These are phyloP conservation scores for Pomatostomus ruficeps DNA, from an alignment of 2,113 vertebrate genomes.

Conservation along the genomic window DNA sequence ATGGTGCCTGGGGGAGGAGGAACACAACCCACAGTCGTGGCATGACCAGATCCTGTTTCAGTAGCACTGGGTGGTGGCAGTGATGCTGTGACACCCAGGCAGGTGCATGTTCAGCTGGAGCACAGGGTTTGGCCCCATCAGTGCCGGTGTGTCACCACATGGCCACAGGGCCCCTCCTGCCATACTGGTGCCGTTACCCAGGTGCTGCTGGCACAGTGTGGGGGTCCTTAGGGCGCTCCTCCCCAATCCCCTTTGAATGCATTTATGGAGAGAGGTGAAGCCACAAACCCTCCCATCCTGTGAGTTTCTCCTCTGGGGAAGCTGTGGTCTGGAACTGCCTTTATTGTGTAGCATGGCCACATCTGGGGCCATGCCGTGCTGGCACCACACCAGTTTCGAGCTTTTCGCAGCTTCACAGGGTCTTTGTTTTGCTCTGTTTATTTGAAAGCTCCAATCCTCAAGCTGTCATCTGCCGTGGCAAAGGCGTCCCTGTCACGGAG, in stretches of 20 bases:
- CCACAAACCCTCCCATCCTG: background rate
- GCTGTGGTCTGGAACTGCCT: background rate
- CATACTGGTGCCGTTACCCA: background rate
- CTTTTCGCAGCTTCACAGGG: background rate
- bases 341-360: background rate
- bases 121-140: background rate
- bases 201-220: background rate
- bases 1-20: background rate
- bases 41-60: rapidly evolving
- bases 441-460: background rate
- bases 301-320: background rate
- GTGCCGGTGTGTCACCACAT: background rate
- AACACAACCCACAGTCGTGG: rapidly evolving
- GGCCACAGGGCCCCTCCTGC: background rate
- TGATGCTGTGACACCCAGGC: background rate
- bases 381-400: background rate
- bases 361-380: background rate
- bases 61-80: rapidly evolving
- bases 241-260: background rate
- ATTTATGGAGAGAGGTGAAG: background rate
- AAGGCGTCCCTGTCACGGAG: background rate
- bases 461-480: background rate
- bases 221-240: background rate
- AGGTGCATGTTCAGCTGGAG: background rate
- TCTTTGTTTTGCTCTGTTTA: background rate